A percentile compares a stretch with the other conserved stretches of the same genome.
These are phyloP conservation scores for Coryphaenoides rupestris DNA, from an alignment of 2,113 vertebrate species.

Conservation along the genomic window DNA sequence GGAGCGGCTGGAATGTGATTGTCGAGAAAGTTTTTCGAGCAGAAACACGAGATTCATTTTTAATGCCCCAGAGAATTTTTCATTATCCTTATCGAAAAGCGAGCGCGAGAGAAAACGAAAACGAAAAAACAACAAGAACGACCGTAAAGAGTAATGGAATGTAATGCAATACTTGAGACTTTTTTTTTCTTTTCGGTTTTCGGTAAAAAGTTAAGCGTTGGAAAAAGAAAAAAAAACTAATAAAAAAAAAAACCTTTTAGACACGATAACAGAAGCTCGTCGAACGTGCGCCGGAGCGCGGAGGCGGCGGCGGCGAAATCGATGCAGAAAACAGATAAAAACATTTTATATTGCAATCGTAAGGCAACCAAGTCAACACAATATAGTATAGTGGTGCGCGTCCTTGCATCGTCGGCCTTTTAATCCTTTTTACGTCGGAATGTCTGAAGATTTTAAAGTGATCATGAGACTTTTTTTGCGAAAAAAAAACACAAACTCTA, in stretches of 20 bases:
- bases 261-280: too few relatives aligned
- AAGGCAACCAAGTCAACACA: constrained; percentile 40
- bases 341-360: constrained; percentile 49
- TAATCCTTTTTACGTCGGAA: constrained; percentile 17
- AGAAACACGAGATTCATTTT: constrained; percentile 46
- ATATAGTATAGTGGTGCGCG: constrained; percentile 60
- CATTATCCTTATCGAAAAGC: constrained; percentile 33
- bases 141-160: too few relatives aligned
- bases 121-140: too few relatives aligned
- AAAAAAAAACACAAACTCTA: too few relatives aligned
- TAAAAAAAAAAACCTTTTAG: too few relatives aligned
- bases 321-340: not conserved
- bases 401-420: too few relatives aligned
- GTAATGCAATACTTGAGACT: too few relatives aligned
- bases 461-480: constrained; percentile 22
- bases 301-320: too few relatives aligned
- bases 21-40: constrained; percentile 59
- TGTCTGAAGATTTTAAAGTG: constrained; percentile 47
- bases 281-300: too few relatives aligned
- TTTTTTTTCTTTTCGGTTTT: too few relatives aligned
- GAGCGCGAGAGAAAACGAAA: not conserved
- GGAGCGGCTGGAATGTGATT: constrained; percentile 69
- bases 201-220: too few relatives aligned
- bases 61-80: constrained; percentile 57
- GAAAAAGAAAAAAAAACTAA: too few relatives aligned